Conservation (phyloP, 2,797 vertebrate genomes). For the Pteropus rufus region DNA sequence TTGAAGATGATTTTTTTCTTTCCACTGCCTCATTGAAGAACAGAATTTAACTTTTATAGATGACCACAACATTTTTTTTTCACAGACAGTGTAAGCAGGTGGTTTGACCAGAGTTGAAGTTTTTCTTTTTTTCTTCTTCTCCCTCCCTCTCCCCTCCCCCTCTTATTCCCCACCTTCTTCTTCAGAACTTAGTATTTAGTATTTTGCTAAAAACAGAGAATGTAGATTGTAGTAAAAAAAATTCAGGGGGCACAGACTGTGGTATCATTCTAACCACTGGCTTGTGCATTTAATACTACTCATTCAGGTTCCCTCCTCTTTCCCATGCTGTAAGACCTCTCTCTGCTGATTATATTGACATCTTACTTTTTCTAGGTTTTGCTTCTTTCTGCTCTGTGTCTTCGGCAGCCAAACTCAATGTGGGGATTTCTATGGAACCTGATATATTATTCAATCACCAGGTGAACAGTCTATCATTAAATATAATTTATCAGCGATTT, state of each 20-base stretch:
- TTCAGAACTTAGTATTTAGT: too few species aligned
- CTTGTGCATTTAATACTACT: neutral
- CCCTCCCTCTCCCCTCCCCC: neutral
- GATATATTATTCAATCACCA: neutral
- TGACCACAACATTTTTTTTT: neutral
- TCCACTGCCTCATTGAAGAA: neutral
- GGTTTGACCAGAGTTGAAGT: neutral
- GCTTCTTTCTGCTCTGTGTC: neutral
- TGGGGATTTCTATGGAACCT: neutral
- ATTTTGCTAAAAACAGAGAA: neutral
- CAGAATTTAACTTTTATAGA: constrained; percentile 44
- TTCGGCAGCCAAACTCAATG: neutral
- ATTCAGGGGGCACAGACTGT: neutral
- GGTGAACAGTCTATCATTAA: neutral
- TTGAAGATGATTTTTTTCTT: constrained; percentile 15
- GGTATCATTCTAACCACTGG: neutral
- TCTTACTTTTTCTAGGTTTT: neutral
- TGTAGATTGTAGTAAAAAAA: neutral
- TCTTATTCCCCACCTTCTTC: neutral
- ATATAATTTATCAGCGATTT: neutral
- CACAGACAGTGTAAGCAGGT: neutral
- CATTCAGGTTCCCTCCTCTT: neutral
- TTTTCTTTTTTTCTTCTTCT: neutral
- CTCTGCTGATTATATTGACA: neutral
- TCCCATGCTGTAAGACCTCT: neutral